phyloP scores from a whole-genome alignment of 2,888 invertebrate species.

The Bombyx huttoni region DNA sequence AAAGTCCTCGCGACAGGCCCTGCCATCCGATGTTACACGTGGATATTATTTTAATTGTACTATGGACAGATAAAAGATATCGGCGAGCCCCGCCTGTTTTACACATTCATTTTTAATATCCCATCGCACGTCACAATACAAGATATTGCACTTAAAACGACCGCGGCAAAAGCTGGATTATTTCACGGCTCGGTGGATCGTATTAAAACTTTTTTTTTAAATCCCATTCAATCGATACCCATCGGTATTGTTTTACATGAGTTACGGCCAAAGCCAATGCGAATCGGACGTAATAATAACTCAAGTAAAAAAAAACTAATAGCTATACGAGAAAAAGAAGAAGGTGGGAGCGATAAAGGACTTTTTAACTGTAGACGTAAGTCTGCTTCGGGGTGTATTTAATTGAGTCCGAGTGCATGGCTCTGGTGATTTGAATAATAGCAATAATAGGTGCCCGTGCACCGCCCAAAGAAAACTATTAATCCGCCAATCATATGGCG shows the following conservation, averaged over 20 bases:
- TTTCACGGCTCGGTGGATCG: slow-evolving; percentile 36
- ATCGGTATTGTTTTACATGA: slow-evolving; percentile 62
- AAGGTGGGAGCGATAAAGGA: slow-evolving; percentile 40
- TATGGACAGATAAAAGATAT: slow-evolving; percentile 6
- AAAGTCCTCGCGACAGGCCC: too few relatives aligned
- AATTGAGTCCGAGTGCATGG: slow-evolving; percentile 57
- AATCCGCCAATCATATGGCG: slow-evolving; percentile 12
- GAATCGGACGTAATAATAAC: slow-evolving; percentile 40
- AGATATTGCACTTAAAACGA: slow-evolving; percentile 56
- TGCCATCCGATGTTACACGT: not conserved
- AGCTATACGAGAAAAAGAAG: slow-evolving; percentile 43
- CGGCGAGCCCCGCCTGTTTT: slow-evolving; percentile 6
- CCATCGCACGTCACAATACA: slow-evolving; percentile 40
- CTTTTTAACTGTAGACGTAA: slow-evolving; percentile 45
- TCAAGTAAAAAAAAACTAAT: slow-evolving; percentile 53
- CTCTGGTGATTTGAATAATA: slow-evolving; percentile 57
- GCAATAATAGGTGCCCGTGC: slow-evolving; percentile 46
- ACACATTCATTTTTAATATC: slow-evolving; percentile 26
- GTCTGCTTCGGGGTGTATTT: slow-evolving; percentile 43
- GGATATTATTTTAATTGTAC: not conserved
- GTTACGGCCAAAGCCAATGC: slow-evolving; percentile 44
- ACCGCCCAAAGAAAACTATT: slow-evolving; percentile 33
- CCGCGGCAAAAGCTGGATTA: slow-evolving; percentile 38
- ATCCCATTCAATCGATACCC: slow-evolving; percentile 46
- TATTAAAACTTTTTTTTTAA: slow-evolving; percentile 42